These are phyloP conservation scores for Ramphastos sulfuratus DNA, from an alignment of 2,113 vertebrate species.

Conservation along the genomic window DNA sequence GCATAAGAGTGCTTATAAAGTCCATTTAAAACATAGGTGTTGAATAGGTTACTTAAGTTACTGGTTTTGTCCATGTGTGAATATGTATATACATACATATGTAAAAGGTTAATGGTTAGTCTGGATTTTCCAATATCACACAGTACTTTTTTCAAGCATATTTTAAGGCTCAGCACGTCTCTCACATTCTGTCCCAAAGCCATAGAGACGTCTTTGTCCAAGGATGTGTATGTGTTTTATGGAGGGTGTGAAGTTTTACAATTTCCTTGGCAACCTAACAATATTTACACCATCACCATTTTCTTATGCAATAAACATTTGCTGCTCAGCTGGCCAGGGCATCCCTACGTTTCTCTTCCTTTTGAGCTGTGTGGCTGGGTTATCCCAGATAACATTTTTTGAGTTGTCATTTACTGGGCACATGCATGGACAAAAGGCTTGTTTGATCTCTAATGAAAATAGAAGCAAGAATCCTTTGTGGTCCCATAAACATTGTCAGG, in stretches of 20 bases:
- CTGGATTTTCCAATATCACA: not conserved
- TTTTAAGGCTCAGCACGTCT: not conserved
- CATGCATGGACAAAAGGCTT: not conserved
- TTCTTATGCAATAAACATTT: constrained; percentile 25
- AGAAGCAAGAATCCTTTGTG: not conserved
- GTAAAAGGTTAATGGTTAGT: not conserved
- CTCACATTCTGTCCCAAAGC: constrained; percentile 12
- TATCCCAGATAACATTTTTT: not conserved
- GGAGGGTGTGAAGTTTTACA: not conserved
- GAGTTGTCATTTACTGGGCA: not conserved
- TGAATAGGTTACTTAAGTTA: not conserved
- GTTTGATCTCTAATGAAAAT: not conserved
- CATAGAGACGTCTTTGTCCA: not conserved
- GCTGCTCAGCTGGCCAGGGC: not conserved
- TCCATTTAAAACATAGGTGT: not conserved
- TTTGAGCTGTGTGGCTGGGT: not conserved
- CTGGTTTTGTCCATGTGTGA: not conserved
- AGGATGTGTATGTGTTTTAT: not conserved
- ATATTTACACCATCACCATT: constrained; percentile 19
- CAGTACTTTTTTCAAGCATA: not conserved
- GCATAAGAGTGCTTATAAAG: not conserved
- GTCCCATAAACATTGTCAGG: not conserved
- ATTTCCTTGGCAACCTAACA: constrained; percentile 41
- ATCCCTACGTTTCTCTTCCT: not conserved
- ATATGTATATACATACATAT: fast-evolving